A percentile compares a stretch with the other conserved stretches of the same genome.
phyloP scores from a whole-genome alignment of 2,797 vertebrate genomes.

The Ctenosaura bakeri region DNA sequence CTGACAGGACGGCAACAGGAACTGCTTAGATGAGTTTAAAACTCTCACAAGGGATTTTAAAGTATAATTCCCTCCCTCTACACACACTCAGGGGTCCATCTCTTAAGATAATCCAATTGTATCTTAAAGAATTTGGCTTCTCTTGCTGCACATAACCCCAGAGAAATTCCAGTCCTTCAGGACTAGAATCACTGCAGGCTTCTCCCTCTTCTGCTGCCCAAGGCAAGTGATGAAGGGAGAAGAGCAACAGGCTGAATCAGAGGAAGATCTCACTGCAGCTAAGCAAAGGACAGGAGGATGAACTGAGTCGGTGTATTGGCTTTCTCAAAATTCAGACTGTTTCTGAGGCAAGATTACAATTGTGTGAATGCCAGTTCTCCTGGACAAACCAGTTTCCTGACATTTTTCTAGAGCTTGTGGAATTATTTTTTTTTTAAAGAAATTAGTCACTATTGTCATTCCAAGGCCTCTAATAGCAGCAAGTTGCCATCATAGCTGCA shows the following conservation, averaged over 20 bases:
- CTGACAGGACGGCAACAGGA: conserved; percentile 21
- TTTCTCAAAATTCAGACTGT: not conserved
- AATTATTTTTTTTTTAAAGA: not conserved
- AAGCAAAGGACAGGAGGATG: not conserved
- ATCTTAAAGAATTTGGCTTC: not conserved
- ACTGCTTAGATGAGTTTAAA: conserved; percentile 9
- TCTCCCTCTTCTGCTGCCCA: not conserved
- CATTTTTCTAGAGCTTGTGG: not conserved
- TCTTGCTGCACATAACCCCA: not conserved
- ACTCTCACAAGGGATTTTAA: not conserved
- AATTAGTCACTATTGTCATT: not conserved
- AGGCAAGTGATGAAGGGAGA: not conserved
- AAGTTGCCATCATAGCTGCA: not conserved
- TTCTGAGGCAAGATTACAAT: not conserved
- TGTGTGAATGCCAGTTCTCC: not conserved
- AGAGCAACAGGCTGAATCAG: not conserved
- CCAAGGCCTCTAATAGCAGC: not conserved
- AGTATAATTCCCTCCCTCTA: not conserved
- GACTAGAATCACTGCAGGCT: not conserved
- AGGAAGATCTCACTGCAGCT: not conserved
- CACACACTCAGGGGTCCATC: not conserved
- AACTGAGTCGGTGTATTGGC: not conserved
- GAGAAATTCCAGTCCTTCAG: not conserved
- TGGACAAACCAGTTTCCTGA: not conserved
- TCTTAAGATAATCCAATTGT: not conserved